Base-by-base conservation (phyloP, 2,113 vertebrate species). In the Promerops cafer region DNA sequence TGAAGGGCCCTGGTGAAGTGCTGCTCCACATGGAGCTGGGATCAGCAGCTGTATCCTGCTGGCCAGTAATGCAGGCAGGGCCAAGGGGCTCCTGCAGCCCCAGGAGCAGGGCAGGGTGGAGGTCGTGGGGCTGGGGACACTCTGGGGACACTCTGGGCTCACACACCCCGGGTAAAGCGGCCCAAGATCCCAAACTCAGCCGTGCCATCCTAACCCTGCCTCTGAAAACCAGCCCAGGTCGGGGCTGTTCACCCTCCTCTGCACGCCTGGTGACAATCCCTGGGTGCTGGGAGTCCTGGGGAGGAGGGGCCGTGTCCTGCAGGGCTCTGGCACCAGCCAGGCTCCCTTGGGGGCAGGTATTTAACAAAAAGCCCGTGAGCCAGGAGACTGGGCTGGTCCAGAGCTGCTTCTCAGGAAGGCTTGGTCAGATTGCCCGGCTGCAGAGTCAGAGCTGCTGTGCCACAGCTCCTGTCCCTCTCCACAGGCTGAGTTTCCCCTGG, bases 91-190 rank as follows among this genome's bases (percentile, higher is more conserved):
- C 63, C 42, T 85, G 63, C 31, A 69, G 80, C 28, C n/a, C 20
- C 60, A 64, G 45, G 31, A 54, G 30, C 33, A 44, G 1, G 7
- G 30, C 11, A 14, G 56, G 74, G 53, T 37, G 39, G 49, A 27
- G 19, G 11, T 6, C 0, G 0, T 52, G 35, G 54, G 11, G 23
- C 45, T 53, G 44, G 23, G 57, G n/a, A 49, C 53, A 44, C 37
- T 35, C 65, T 82, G 75, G 50, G 26, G 50, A 8, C 37, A 28
- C 3, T 0, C 37, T 44, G 39, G 35, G 42, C 33, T 17, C 59
- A 44, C 57, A 42, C 13, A 39, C 2, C 13, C 3, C 0, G 0
- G 33, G 33, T 33, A 3, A 31, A 54, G 28, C 3, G 54, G 35
- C 61, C 56, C 39, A n/a, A 6, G 7, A 11, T 50, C 2, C 4